Evolutionary conservation across 2,888 invertebrate species (phyloP).

Genomic region (Melipona beecheii): DNA sequence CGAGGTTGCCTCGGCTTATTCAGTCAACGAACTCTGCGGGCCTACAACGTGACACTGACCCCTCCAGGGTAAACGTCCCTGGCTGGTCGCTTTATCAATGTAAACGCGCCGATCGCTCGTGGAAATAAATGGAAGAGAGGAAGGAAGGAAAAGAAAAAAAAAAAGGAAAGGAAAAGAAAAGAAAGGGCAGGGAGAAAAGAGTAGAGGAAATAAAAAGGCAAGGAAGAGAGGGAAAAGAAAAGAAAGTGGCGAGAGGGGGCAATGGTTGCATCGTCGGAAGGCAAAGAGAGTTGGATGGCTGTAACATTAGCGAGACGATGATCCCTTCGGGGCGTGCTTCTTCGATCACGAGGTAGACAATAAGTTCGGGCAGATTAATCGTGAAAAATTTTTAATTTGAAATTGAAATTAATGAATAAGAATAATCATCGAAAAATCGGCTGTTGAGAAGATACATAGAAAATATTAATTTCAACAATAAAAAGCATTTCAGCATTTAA

Average conservation of each 20-base stretch:
- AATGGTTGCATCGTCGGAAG: not conserved
- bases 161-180: not conserved
- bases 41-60: conserved; percentile 78
- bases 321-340: conserved; percentile 25
- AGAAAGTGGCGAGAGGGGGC: not conserved
- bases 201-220: not conserved
- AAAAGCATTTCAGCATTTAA: no score
- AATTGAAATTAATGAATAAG: no score
- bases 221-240: not conserved
- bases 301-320: conserved; percentile 12
- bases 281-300: not conserved
- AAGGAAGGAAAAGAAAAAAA: not conserved
- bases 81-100: conserved; percentile 65
- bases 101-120: conserved; percentile 42
- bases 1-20: conserved; percentile 75
- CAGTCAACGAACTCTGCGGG: conserved; percentile 78
- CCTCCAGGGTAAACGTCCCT: conserved; percentile 78
- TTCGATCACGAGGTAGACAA: no score
- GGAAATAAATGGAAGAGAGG: conserved; percentile 18
- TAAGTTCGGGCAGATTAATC: no score
- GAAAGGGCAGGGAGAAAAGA: not conserved
- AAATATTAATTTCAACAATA: no score
- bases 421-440: no score
- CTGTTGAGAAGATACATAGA: no score
- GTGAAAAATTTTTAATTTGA: no score